A percentile compares a stretch with the other conserved stretches of the same genome.
These are phyloP conservation scores for Psittacula echo DNA, from an alignment of 2,797 vertebrate species.

Conservation along the genomic window DNA sequence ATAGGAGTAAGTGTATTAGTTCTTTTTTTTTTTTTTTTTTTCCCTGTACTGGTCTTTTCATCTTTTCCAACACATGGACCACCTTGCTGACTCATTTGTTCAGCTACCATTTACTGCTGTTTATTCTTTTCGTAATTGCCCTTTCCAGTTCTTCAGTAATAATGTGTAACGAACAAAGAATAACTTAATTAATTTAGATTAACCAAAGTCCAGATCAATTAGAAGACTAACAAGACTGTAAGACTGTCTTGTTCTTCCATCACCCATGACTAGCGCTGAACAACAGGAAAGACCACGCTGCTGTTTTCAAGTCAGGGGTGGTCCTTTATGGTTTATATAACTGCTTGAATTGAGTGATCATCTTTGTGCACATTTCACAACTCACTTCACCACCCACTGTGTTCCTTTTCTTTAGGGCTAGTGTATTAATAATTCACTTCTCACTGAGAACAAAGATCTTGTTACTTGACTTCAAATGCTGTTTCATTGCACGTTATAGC, in stretches of 20 bases:
- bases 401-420: not conserved
- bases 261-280: not conserved
- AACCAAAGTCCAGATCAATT: conserved; percentile 49
- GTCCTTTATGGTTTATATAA: not conserved
- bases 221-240: conserved; percentile 13
- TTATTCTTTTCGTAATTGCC: conserved; percentile 20
- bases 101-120: not conserved
- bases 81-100: conserved; percentile 8
- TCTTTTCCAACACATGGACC: not conserved
- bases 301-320: not conserved
- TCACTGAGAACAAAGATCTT: not conserved
- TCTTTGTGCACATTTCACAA: conserved; percentile 1
- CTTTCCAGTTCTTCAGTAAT: conserved; percentile 18
- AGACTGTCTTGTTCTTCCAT: conserved; percentile 31
- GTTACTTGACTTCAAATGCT: not conserved
- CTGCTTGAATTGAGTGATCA: not conserved
- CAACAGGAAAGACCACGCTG: not conserved
- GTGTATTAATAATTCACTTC: not conserved
- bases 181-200: conserved; percentile 57
- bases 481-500: not conserved
- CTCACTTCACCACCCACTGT: not conserved
- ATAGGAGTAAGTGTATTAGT: not conserved
- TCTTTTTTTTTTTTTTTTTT: not conserved
- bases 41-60: not conserved
- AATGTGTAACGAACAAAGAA: conserved; percentile 40